Evolutionary conservation across 2,113 vertebrate genomes (phyloP).

Genomic region (Zingel zingel): DNA sequence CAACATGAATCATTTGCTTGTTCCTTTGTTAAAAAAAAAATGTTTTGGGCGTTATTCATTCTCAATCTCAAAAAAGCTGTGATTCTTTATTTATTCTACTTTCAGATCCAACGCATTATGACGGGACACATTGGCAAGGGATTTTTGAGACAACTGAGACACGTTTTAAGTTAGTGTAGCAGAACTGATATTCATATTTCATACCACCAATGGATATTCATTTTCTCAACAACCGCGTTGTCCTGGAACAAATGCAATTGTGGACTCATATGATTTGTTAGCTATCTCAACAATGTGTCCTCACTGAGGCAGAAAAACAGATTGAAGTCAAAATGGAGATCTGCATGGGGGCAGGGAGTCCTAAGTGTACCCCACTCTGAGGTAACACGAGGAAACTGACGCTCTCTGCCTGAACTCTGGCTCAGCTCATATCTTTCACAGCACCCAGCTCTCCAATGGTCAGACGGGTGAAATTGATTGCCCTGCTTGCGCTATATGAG

Average conservation of each 20-base stretch:
- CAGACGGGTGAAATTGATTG: slow-evolving; percentile 76
- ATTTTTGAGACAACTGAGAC: not conserved
- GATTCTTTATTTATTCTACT: slow-evolving; percentile 4
- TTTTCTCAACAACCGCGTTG: not conserved
- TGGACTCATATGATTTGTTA: slow-evolving; percentile 9
- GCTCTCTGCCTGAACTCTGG: slow-evolving; percentile 34
- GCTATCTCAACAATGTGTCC: slow-evolving; percentile 2
- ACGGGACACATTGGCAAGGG: not conserved
- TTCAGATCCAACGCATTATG: not conserved
- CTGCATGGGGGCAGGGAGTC: not conserved
- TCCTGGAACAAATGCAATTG: not conserved
- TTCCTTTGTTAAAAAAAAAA: not conserved
- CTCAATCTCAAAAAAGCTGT: not conserved
- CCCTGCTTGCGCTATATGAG: slow-evolving; percentile 71
- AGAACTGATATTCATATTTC: not conserved
- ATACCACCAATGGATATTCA: not conserved
- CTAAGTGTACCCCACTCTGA: slow-evolving; percentile 13
- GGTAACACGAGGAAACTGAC: slow-evolving; percentile 29
- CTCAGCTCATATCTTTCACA: slow-evolving; percentile 60
- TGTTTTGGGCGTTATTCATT: not conserved
- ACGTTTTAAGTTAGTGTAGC: not conserved
- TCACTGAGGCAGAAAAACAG: slow-evolving; percentile 1
- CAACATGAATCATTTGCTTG: not conserved
- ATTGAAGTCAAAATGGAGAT: slow-evolving; percentile 30
- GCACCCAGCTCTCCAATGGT: slow-evolving; percentile 49